Conservation (phyloP, 2,888 invertebrate genomes). For the Tipula helvola region DNA sequence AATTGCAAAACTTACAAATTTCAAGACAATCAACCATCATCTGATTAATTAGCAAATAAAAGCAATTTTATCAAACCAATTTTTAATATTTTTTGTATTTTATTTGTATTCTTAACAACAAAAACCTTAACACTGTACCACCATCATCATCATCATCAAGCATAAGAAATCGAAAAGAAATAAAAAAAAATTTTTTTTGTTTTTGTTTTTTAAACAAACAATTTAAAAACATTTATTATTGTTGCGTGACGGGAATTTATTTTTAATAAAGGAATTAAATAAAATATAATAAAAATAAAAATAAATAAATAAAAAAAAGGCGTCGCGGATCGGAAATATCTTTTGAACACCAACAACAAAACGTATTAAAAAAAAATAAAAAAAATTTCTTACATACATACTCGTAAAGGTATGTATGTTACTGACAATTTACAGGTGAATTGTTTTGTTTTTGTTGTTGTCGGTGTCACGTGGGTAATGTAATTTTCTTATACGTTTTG, state of each 20-base stretch:
- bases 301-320: not conserved
- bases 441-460: not conserved
- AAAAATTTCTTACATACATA: not conserved
- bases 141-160: not conserved
- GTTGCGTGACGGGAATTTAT: not conserved
- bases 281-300: not conserved
- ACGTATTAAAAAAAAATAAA: not conserved
- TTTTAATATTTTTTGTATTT: not conserved
- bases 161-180: not conserved
- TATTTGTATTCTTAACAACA: not conserved
- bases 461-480: not conserved
- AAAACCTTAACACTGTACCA: not conserved
- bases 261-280: conserved; percentile 4
- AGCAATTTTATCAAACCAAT: not conserved
- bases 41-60: conserved; percentile 4
- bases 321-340: not conserved
- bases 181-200: not conserved
- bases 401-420: not conserved
- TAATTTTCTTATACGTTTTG: not conserved
- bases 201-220: not conserved
- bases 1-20: not conserved
- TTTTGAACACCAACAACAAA: not conserved
- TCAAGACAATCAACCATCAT: conserved; percentile 4
- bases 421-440: not conserved
- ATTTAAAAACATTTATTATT: conserved; percentile 4